A percentile compares a stretch with the other conserved stretches of the same genome.
Conservation (phyloP, 1,140 invertebrate species). For the Panagrolaimus sp. region DNA sequence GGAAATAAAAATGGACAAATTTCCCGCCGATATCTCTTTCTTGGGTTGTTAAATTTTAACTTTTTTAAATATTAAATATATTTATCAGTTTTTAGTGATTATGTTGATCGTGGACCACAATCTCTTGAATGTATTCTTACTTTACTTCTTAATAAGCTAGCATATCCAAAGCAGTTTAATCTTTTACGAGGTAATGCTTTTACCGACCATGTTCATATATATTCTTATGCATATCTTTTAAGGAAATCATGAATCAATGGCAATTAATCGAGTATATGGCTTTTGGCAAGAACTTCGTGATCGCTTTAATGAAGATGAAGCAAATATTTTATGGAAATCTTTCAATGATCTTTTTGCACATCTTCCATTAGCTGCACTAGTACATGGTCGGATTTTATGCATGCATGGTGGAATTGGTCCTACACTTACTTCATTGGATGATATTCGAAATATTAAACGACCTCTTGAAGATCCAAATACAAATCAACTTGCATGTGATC, state of each 20-base stretch:
- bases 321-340: background rate
- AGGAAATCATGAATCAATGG: conserved; percentile 68
- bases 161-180: background rate
- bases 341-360: conserved; percentile 18
- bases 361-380: conserved; percentile 68
- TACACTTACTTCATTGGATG: conserved; percentile 3
- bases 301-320: conserved; percentile 5
- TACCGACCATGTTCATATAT: no score
- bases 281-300: conserved; percentile 60
- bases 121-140: conserved; percentile 24
- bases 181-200: background rate
- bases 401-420: conserved; percentile 70
- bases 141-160: conserved; percentile 22
- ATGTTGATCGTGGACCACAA: conserved; percentile 32
- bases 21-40: background rate
- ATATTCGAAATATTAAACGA: conserved; percentile 20
- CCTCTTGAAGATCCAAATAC: conserved; percentile 14
- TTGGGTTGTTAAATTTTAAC: background rate
- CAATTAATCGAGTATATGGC: conserved; percentile 66
- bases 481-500: conserved; percentile 13
- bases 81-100: conserved; percentile 17
- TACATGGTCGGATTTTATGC: conserved; percentile 76
- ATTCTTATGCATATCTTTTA: no score
- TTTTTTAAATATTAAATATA: no score
- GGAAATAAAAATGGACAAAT: background rate